Percentiles rank a stretch among this genome's conserved stretches.
phyloP scores from a whole-genome alignment of 2,113 vertebrate species.

The Zapus hudsonius region DNA sequence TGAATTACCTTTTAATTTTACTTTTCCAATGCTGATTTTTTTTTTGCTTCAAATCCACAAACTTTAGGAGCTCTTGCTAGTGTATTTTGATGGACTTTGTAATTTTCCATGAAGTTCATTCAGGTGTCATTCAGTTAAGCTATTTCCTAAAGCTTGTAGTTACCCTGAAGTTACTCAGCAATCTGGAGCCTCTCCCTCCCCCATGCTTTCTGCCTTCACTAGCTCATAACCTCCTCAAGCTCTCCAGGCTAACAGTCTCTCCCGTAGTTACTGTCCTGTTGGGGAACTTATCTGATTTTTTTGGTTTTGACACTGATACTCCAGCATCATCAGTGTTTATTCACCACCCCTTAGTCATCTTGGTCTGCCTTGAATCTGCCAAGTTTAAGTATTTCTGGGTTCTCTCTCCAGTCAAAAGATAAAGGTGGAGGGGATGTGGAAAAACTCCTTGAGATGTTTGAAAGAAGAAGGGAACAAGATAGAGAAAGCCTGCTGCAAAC shows the following conservation, averaged over 20 bases:
- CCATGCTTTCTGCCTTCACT: too few relatives aligned
- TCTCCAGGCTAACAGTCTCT: background rate
- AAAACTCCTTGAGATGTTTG: slow-evolving; percentile 31
- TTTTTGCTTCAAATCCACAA: background rate
- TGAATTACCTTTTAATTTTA: too few relatives aligned
- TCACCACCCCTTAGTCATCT: background rate
- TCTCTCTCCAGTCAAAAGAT: slow-evolving; percentile 24
- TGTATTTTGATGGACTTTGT: background rate
- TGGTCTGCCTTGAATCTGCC: background rate
- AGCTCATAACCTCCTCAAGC: background rate
- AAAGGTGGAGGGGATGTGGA: background rate
- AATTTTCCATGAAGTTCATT: slow-evolving; percentile 2
- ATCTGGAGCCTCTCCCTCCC: too few relatives aligned
- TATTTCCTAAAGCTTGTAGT: background rate
- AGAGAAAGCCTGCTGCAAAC: slow-evolving; percentile 40
- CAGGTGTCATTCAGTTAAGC: slow-evolving; percentile 5
- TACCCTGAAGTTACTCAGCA: slow-evolving; percentile 10
- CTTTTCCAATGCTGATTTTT: background rate
- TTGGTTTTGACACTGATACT: background rate
- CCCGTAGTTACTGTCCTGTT: background rate
- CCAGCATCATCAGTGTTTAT: background rate
- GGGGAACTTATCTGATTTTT: background rate
- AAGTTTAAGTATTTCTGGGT: background rate
- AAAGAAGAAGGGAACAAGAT: slow-evolving; percentile 47
- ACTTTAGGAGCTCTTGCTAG: background rate